These are phyloP conservation scores for Gonioctena quinquepunctata DNA, from an alignment of 1,140 invertebrate species.

Conservation along the genomic window DNA sequence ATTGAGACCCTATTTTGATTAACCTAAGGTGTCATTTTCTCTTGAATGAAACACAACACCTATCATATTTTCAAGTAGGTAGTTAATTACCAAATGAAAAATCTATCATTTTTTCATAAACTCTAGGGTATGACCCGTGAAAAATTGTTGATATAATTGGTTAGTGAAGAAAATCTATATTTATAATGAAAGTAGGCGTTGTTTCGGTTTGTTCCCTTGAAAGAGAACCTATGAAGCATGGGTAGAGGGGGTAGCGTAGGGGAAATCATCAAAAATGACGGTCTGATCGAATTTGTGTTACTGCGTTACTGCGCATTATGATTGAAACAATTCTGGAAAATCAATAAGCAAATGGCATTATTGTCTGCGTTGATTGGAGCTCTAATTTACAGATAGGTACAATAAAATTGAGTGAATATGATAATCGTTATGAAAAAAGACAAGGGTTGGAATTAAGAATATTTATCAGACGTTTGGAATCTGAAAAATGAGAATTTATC, in stretches of 20 bases:
- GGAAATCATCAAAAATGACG: not conserved
- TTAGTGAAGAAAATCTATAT: not conserved
- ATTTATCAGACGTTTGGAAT: no score
- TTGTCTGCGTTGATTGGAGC: no score
- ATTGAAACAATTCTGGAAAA: not conserved
- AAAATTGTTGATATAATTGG: not conserved
- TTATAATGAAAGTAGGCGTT: not conserved
- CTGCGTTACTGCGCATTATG: not conserved
- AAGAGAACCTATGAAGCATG: not conserved
- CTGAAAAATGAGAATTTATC: no score
- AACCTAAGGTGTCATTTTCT: not conserved
- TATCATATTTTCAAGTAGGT: not conserved
- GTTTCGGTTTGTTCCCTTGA: not conserved
- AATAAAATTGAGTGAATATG: no score
- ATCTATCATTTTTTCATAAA: not conserved
- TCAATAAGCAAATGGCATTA: not conserved
- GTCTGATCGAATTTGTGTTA: not conserved
- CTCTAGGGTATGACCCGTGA: not conserved
- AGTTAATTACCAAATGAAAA: no score
- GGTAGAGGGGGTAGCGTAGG: not conserved
- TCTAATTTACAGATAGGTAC: no score
- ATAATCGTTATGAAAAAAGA: no score
- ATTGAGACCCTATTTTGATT: not conserved
- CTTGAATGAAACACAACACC: no score
- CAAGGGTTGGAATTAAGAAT: no score